phyloP scores from a whole-genome alignment of 2,113 vertebrate genomes.

The Paraplagusia blochii region DNA sequence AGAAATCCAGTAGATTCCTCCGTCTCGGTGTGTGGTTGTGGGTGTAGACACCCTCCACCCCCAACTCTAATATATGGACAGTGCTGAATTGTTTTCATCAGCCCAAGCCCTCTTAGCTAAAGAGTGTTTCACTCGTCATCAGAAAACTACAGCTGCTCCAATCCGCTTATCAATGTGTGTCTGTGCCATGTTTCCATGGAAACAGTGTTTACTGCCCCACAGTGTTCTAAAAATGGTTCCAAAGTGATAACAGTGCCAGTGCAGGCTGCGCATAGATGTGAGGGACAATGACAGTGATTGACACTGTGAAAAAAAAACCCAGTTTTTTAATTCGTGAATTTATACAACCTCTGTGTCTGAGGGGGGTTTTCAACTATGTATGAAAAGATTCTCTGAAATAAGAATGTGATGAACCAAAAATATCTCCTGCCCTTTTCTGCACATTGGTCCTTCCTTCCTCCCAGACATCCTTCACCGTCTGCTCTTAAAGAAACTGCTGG shows the following conservation, averaged over 20 bases:
- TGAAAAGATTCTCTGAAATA: neutral
- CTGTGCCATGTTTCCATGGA: slow-evolving; percentile 74
- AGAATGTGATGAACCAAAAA: slow-evolving; percentile 11
- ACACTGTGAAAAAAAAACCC: slow-evolving; percentile 18
- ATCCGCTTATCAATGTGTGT: slow-evolving; percentile 77
- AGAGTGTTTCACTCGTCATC: slow-evolving; percentile 69
- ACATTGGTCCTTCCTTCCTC: neutral
- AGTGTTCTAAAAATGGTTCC: slow-evolving; percentile 74
- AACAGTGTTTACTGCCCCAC: slow-evolving; percentile 76
- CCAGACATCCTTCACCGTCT: slow-evolving; percentile 5
- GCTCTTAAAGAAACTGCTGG: slow-evolving; percentile 25
- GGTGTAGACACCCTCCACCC: slow-evolving; percentile 34
- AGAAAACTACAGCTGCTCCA: slow-evolving; percentile 72
- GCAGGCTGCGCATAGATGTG: slow-evolving; percentile 38
- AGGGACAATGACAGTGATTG: slow-evolving; percentile 53
- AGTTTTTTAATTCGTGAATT: neutral
- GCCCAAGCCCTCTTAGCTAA: slow-evolving; percentile 63
- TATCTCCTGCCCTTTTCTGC: neutral
- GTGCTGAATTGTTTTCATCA: slow-evolving; percentile 66
- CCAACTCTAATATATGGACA: slow-evolving; percentile 35
- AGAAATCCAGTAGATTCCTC: slow-evolving; percentile 63
- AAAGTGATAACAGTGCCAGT: slow-evolving; percentile 64
- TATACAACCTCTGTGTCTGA: neutral
- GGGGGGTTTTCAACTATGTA: neutral
- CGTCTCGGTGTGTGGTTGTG: too few relatives aligned